Base-by-base conservation (phyloP, 64 coral and sea anemone species). In the Montipora sp. region DNA sequence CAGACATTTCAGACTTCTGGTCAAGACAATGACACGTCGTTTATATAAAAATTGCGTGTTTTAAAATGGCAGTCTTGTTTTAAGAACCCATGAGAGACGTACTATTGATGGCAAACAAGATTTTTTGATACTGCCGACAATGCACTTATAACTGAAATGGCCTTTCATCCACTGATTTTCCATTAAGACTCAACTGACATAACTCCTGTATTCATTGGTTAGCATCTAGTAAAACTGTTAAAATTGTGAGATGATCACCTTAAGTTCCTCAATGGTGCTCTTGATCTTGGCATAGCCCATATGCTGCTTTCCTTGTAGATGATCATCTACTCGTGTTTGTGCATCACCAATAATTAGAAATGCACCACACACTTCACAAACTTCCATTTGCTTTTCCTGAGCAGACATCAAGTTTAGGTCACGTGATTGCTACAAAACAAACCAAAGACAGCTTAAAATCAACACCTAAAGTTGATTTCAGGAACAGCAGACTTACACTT, bases 271-370 rank as follows among this genome's bases (percentile, higher is more conserved):
- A 12, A 99, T 84, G 20, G 94, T 96, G 51, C 83, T 90, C 70
- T 99, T 99, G 58, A 99, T 99, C 61, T 96, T 96, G 14, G 98
- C 98, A 94, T 99, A 96, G 14, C 98, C 98, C 82, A 95, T 95
- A 58, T 99, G 98, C 48, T 99, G 98, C 77, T 99, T 99, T 27
- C 98, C 98, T 71, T 94, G 92, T 18, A 99, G 83, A 68, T 99
- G 98, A 70, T 99, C 98, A 82, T 99, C 98, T 47, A 99, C 98
- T 73, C 98, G 86, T 15, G 95, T 96, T 50, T 99, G 98, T 47
- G 98, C 98, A 92, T 99, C 98, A 90, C 98, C 98, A 87, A 99
- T 95, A 63, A 99, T 99, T 1, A 99, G 89, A 82, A 99, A 99
- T 5, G 98, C 98, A 58, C 98, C 98, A 96, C 98, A 99, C 83